phyloP scores from a whole-genome alignment of 2,797 vertebrate genomes.

The Poeciliopsis infans region DNA sequence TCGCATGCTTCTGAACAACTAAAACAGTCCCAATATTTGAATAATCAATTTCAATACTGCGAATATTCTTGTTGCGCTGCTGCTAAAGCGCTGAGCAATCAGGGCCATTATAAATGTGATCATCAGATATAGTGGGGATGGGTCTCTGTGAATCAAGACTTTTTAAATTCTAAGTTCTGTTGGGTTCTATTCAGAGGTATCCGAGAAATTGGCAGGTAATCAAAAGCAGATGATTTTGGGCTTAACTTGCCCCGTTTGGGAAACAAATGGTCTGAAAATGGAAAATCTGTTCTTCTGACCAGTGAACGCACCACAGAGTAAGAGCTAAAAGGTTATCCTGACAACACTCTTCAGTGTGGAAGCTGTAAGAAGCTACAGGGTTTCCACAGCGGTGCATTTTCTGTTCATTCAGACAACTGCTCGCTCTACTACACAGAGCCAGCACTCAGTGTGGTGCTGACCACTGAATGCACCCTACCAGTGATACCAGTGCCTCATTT shows the following conservation, averaged over 20 bases:
- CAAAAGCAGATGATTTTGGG: background rate
- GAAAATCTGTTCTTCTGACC: background rate
- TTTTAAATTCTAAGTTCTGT: background rate
- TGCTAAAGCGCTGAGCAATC: background rate
- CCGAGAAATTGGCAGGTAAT: background rate
- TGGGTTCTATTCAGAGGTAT: background rate
- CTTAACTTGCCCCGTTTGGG: background rate
- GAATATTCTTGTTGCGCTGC: background rate
- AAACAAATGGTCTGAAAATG: background rate
- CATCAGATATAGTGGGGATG: background rate
- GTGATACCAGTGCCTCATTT: no score
- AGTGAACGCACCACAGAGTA: background rate
- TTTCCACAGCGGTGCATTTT: background rate
- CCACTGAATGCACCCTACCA: no score
- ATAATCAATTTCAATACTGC: background rate
- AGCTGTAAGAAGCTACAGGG: background rate
- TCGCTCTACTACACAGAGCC: background rate
- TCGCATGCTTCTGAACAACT: background rate
- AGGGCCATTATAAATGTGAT: background rate
- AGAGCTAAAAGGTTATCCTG: background rate
- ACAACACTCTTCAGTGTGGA: background rate
- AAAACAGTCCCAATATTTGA: background rate
- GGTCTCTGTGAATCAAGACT: background rate
- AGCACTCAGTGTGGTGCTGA: background rate
- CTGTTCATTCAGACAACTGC: background rate